These are phyloP conservation scores for Melipona quadrifasciata DNA, from an alignment of 1,140 invertebrate species.

Conservation along the genomic window DNA sequence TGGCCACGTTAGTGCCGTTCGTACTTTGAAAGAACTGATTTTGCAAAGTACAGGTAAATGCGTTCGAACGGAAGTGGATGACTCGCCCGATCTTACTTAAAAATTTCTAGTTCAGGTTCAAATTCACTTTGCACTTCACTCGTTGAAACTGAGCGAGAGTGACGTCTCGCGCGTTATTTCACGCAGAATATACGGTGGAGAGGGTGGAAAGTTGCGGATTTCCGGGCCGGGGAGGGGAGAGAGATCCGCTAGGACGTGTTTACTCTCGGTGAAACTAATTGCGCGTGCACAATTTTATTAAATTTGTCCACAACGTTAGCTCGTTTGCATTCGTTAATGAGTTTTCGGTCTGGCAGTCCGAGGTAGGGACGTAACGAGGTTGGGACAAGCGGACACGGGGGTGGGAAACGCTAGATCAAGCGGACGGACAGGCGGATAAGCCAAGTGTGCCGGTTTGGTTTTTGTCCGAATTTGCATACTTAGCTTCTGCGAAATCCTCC, in stretches of 20 bases:
- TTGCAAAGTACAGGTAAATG: conserved; percentile 17
- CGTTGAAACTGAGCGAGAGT: not conserved
- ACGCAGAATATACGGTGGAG: not conserved
- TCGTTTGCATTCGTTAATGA: conserved; percentile 81
- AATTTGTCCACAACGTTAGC: conserved; percentile 79
- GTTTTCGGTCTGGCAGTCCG: conserved; percentile 73
- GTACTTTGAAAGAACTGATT: conserved; percentile 33
- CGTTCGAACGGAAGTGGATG: not conserved
- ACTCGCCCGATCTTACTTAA: too few relatives aligned
- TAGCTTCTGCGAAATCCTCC: conserved; percentile 2
- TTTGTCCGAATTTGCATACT: conserved; percentile 67
- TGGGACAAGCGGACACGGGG: conserved; percentile 52
- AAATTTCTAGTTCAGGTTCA: too few relatives aligned
- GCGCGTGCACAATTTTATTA: conserved; percentile 79
- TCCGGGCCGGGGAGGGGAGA: conserved; percentile 30
- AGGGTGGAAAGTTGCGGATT: conserved; percentile 67
- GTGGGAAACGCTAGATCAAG: conserved; percentile 49
- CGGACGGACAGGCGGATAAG: conserved; percentile 44
- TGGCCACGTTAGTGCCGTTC: conserved; percentile 24
- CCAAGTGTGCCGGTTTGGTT: conserved; percentile 62
- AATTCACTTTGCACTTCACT: too few relatives aligned
- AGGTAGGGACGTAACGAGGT: conserved; percentile 65
- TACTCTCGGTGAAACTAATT: conserved; percentile 75
- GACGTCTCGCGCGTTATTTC: not conserved
- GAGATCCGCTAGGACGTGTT: conserved; percentile 63